Evolutionary conservation across 2,888 invertebrate species (phyloP), one percentile per base, ranked within the genome.

Genomic region (Girardia tigrina): DNA sequence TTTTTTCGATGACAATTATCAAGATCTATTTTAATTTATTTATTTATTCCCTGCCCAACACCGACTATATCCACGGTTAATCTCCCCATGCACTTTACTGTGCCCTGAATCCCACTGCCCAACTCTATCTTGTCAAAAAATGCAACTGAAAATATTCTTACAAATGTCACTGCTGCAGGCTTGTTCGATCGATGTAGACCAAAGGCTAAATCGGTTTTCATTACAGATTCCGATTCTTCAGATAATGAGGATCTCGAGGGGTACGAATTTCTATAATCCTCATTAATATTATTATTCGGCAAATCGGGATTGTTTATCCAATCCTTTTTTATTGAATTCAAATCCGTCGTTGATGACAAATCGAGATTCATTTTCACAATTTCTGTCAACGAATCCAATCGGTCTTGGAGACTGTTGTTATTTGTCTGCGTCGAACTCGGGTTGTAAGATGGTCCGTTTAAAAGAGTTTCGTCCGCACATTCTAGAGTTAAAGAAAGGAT

Each of bases 311-410:
- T 56, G n/a, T 4, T 4, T 4, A 23, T 12, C 6, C 4, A 16
- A 12, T 56, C 56, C n/a, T 56, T 56, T 56, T 56, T 56, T 4
- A 56, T 20, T 12, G 23, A 4, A 6, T 56, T 56, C 23, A 23
- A 56, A 8, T 56, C 56, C 8, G 56, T 20, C 23, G n/a, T 56
- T 4, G 56, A 56, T 16, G 56, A 2, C 2, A 56, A 12, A 56
- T 56, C 23, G n/a, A 56, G 56, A 56, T 56, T 56, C n/a, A 56
- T 20, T 56, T 56, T 56, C 20, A 56, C 56, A 56, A 56, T 56
- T 56, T 56, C 56, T 56, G 56, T 56, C n/a, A 56, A n/a, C 23
- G 56, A 56, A 56, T 56, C 56, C n/a, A 56, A 16, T 4, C 56
- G 56, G 23, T 56, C 56, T 56, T 56, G 56, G n/a, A 56, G 23